Percentiles rank a stretch among this genome's conserved stretches.
phyloP scores from a whole-genome alignment of 2,888 invertebrate species.

The Exocentrus adspersus region DNA sequence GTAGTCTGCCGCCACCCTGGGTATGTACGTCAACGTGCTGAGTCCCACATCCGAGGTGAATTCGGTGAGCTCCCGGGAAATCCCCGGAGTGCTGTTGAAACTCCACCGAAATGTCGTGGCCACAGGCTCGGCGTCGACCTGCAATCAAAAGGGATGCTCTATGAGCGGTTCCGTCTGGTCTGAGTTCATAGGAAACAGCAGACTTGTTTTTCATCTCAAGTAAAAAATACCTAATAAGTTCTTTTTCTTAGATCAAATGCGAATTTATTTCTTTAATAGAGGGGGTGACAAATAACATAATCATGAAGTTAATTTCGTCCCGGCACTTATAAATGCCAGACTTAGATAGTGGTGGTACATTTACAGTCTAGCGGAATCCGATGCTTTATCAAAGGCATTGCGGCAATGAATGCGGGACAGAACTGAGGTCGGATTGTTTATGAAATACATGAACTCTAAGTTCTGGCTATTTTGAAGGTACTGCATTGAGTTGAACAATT shows the following conservation, averaged over 20 bases:
- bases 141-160: slow-evolving; percentile 48
- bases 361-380: slow-evolving; percentile 2
- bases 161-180: background rate
- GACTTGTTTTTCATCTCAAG: no score
- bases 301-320: background rate
- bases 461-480: slow-evolving; percentile 12
- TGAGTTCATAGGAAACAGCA: no score
- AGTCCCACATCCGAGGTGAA: slow-evolving; percentile 60
- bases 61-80: slow-evolving; percentile 61
- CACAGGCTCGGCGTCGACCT: slow-evolving; percentile 80
- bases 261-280: no score
- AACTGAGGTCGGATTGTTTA: background rate
- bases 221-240: no score
- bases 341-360: slow-evolving; percentile 1
- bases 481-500: background rate
- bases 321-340: slow-evolving; percentile 4
- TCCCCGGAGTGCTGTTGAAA: slow-evolving; percentile 73
- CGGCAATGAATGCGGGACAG: background rate
- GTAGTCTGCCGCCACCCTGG: slow-evolving; percentile 73
- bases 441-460: slow-evolving; percentile 13
- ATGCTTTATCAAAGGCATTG: slow-evolving; percentile 10
- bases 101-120: slow-evolving; percentile 72
- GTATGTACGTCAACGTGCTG: slow-evolving; percentile 66
- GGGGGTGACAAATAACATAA: background rate
- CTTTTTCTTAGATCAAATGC: no score